Evolutionary conservation across 2,888 invertebrate genomes (phyloP).

Genomic region (Eupithecia exiguata): DNA sequence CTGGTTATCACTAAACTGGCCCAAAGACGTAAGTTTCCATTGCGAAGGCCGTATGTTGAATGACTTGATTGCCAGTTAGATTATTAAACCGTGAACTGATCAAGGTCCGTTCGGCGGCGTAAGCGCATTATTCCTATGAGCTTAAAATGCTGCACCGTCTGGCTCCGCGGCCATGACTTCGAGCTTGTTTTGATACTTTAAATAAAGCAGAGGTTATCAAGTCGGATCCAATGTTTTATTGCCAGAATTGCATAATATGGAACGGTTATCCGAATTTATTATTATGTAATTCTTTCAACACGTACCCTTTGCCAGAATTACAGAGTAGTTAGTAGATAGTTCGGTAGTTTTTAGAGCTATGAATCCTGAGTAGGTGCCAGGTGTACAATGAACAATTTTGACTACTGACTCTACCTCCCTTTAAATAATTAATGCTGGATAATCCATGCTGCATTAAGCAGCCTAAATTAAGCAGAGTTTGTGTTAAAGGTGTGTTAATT

Average conservation of each 20-base stretch:
- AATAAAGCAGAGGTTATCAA: not conserved
- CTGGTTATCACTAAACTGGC: constrained; percentile 55
- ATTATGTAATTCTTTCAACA: not conserved
- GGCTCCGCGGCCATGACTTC: constrained; percentile 8
- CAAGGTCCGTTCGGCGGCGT: constrained; percentile 32
- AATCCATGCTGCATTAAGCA: too few relatives aligned
- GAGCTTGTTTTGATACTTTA: constrained; percentile 6
- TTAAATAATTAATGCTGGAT: not conserved
- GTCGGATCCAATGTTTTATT: not conserved
- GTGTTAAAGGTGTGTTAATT: too few relatives aligned
- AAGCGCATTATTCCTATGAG: constrained; percentile 12
- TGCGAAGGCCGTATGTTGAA: constrained; percentile 48
- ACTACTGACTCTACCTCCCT: not conserved
- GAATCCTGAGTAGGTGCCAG: too few relatives aligned
- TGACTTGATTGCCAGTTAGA: constrained; percentile 41
- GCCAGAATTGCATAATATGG: not conserved
- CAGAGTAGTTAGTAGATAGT: not conserved
- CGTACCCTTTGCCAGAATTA: not conserved
- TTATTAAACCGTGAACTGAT: constrained; percentile 42
- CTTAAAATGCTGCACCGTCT: constrained; percentile 7
- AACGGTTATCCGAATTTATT: not conserved
- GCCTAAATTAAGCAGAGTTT: too few relatives aligned
- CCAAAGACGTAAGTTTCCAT: constrained; percentile 53
- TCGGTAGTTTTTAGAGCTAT: not conserved
- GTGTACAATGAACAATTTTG: not conserved